Conservation (phyloP, 2,888 invertebrate species). For the Theodoxus fluviatilis region DNA sequence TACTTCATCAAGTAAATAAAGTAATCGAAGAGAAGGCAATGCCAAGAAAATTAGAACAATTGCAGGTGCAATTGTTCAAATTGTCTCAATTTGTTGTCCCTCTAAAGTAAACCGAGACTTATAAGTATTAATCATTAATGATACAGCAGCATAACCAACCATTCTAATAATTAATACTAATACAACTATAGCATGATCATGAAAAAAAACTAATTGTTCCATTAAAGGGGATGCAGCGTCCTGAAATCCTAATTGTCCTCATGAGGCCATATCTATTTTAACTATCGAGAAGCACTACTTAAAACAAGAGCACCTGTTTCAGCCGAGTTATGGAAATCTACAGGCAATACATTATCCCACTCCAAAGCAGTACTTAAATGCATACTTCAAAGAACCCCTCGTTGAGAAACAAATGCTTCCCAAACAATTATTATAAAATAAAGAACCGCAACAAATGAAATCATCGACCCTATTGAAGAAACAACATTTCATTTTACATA, state of each 20-base stretch:
- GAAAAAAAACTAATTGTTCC: conserved; percentile 51
- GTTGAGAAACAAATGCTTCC: conserved; percentile 42
- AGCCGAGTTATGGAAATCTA: conserved; percentile 37
- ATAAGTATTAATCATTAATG: conserved; percentile 18
- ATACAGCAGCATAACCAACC: conserved; percentile 21
- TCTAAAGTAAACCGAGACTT: conserved; percentile 21
- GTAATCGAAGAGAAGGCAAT: conserved; percentile 22
- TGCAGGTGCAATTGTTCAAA: conserved; percentile 25
- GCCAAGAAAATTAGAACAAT: conserved; percentile 21
- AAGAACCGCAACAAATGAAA: conserved; percentile 38
- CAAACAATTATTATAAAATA: conserved; percentile 45
- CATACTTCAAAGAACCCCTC: conserved; percentile 32
- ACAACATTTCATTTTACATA: conserved; percentile 58
- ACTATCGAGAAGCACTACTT: neutral
- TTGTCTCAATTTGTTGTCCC: conserved; percentile 26
- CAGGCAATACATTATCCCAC: conserved; percentile 38
- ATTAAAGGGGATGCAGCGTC: conserved; percentile 42
- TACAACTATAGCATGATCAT: conserved; percentile 51
- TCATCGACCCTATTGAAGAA: conserved; percentile 43
- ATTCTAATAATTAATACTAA: conserved; percentile 21
- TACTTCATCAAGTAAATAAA: conserved; percentile 23
- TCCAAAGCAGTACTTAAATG: conserved; percentile 37
- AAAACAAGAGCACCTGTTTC: conserved; percentile 30
- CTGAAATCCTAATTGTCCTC: conserved; percentile 28
- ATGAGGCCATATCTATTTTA: conserved; percentile 21